A percentile compares a stretch with the other conserved stretches of the same genome.
These are phyloP conservation scores for Aphaenogaster rudis DNA, from an alignment of 1,140 invertebrate species.

Conservation along the genomic window DNA sequence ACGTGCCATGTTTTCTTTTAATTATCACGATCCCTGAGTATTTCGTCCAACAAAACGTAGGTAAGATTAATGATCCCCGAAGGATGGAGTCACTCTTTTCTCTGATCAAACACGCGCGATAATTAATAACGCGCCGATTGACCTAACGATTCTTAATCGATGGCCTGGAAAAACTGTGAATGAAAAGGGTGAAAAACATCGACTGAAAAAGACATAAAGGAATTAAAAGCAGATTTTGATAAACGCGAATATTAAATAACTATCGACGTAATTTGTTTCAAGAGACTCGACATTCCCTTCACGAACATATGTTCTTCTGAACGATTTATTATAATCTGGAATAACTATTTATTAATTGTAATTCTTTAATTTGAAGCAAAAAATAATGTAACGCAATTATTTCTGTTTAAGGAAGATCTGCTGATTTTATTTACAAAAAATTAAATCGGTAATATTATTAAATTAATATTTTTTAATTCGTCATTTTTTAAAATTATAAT, in stretches of 20 bases:
- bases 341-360: background rate
- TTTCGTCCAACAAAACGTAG: conserved; percentile 27
- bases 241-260: background rate
- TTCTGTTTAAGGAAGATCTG: background rate
- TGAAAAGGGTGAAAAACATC: conserved; percentile 6
- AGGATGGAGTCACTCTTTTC: background rate
- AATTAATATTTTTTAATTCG: conserved; percentile 5
- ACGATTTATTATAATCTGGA: background rate
- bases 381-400: background rate
- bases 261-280: background rate
- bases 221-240: background rate
- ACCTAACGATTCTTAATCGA: conserved; percentile 39
- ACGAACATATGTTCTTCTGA: background rate
- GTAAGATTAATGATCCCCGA: conserved; percentile 36
- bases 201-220: background rate
- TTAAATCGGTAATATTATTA: background rate
- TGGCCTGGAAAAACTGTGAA: background rate
- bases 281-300: background rate
- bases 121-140: conserved; percentile 48
- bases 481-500: background rate
- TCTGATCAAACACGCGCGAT: conserved; percentile 36
- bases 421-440: background rate
- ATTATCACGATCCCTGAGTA: conserved; percentile 22
- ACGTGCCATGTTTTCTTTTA: conserved; percentile 41
- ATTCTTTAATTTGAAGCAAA: background rate